phyloP scores from a whole-genome alignment of 2,888 invertebrate genomes.

The Eucera pruinosa region DNA sequence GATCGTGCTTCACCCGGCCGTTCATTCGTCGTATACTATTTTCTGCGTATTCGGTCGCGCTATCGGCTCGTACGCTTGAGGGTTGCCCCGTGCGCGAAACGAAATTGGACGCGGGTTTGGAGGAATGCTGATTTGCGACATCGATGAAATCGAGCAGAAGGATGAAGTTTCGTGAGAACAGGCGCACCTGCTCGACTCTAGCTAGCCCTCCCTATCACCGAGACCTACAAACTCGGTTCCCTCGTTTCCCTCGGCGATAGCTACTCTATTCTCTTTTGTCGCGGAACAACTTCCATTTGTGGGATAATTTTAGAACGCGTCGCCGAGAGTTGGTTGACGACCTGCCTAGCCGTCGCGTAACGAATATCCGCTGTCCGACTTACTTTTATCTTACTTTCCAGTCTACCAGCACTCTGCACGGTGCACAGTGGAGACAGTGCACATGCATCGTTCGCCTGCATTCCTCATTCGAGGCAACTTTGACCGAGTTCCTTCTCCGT shows the following conservation, averaged over 20 bases:
- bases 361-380: neutral
- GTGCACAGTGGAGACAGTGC: no score
- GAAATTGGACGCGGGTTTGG: no score
- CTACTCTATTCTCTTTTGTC: neutral
- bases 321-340: neutral
- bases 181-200: constrained; percentile 48
- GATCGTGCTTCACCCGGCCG: no score
- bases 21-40: no score
- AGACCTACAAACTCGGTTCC: constrained; percentile 9
- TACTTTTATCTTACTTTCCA: constrained; percentile 23
- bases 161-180: constrained; percentile 51
- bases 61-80: no score
- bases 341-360: neutral
- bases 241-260: neutral
- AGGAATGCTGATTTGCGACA: constrained; percentile 18
- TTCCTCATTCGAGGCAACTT: neutral
- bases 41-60: no score
- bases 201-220: neutral
- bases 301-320: constrained; percentile 22
- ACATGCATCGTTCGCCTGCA: neutral
- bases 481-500: neutral
- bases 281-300: neutral
- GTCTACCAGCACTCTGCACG: no score
- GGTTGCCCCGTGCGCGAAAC: no score
- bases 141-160: constrained; percentile 27